Evolutionary conservation across 2,888 invertebrate genomes (phyloP).

Genomic region (Drosophila ustulata): DNA sequence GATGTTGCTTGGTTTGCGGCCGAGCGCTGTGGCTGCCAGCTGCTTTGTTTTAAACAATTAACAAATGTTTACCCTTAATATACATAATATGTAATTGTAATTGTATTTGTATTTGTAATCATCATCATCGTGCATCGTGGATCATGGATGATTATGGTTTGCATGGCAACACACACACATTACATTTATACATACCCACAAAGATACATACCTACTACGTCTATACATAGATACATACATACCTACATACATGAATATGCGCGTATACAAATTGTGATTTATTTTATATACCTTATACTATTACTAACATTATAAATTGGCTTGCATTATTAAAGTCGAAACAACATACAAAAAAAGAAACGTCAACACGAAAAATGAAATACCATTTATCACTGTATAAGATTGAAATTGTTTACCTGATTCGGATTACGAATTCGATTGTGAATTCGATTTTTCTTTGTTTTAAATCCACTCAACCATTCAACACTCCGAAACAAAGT

Average conservation of each 20-base stretch:
- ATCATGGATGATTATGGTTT: constrained; percentile 47
- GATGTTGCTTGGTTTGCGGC: constrained; percentile 43
- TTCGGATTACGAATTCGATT: constrained; percentile 30
- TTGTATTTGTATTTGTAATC: constrained; percentile 51
- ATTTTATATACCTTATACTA: constrained; percentile 78
- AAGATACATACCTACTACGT: constrained; percentile 36
- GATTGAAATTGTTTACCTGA: constrained; percentile 61
- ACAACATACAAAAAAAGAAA: constrained; percentile 46
- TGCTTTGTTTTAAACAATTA: constrained; percentile 77
- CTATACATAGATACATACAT: constrained; percentile 52
- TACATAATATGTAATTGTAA: constrained; percentile 46
- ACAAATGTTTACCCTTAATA: constrained; percentile 73
- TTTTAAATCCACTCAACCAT: constrained; percentile 28
- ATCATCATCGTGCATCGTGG: constrained; percentile 35
- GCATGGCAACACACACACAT: constrained; percentile 22
- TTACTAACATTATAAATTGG: constrained; percentile 64
- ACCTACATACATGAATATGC: constrained; percentile 57
- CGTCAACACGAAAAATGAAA: constrained; percentile 33
- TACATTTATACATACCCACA: constrained; percentile 36
- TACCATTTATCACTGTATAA: constrained; percentile 37
- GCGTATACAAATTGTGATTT: constrained; percentile 79
- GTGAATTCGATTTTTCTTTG: constrained; percentile 26
- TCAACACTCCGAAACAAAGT: constrained; percentile 31
- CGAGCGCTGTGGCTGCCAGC: constrained; percentile 64
- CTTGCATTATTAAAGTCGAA: constrained; percentile 52